A percentile compares a stretch with the other conserved stretches of the same genome.
Evolutionary conservation across 92 coral and sea anemone genomes (phyloP).

Genomic region (Palythoa grandis): DNA sequence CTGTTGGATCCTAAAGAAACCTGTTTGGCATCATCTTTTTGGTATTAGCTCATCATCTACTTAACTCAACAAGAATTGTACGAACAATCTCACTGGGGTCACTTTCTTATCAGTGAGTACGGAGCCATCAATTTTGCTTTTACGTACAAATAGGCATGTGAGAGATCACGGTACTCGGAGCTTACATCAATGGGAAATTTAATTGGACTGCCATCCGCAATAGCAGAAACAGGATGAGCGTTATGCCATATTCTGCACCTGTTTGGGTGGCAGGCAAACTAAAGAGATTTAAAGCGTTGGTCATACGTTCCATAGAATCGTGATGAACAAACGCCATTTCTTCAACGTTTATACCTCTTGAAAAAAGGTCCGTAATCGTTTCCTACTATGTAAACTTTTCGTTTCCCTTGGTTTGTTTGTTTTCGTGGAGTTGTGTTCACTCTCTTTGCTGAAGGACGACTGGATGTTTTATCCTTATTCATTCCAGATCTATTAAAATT

Average conservation of each 20-base stretch:
- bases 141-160: neutral
- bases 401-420: no score
- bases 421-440: no score
- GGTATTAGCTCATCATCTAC: neutral
- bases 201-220: neutral
- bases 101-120: neutral
- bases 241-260: neutral
- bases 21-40: neutral
- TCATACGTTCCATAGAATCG: neutral
- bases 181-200: neutral
- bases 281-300: neutral
- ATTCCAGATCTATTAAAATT: no score
- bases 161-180: neutral
- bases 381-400: no score
- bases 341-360: neutral
- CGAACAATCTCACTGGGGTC: no score
- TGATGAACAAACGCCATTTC: neutral
- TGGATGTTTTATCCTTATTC: no score
- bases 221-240: neutral
- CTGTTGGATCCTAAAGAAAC: slow-evolving; percentile 1
- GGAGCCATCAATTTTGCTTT: neutral
- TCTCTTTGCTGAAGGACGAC: no score
- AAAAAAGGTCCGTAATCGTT: neutral
- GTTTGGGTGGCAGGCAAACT: neutral
- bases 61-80: neutral